A percentile compares a stretch with the other conserved stretches of the same genome.
phyloP scores from a whole-genome alignment of 2,888 invertebrate genomes.

The Coenonympha arcania region DNA sequence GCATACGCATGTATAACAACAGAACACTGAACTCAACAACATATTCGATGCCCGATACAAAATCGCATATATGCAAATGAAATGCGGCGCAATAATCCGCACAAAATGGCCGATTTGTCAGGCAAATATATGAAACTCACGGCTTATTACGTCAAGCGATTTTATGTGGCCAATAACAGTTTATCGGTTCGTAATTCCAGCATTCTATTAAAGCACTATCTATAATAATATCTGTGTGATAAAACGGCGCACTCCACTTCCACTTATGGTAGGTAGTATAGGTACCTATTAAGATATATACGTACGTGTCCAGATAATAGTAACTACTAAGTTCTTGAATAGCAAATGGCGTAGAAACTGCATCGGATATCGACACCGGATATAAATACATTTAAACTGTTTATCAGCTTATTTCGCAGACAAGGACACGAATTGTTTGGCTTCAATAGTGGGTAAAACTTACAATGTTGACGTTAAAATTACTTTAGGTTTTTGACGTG shows the following conservation, averaged over 20 bases:
- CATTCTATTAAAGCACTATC: slow-evolving; percentile 61
- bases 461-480: no score
- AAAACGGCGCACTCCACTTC: slow-evolving; percentile 45
- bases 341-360: background rate
- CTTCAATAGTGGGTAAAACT: background rate
- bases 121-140: slow-evolving; percentile 60
- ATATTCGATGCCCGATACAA: slow-evolving; percentile 35
- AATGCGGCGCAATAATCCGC: slow-evolving; percentile 39
- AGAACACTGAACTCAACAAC: slow-evolving; percentile 9
- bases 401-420: background rate
- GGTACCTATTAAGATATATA: background rate
- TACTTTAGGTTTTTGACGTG: no score
- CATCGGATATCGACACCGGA: slow-evolving; percentile 3
- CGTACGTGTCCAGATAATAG: no score
- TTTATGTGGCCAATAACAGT: slow-evolving; percentile 59
- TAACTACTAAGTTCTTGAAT: no score
- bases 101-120: slow-evolving; percentile 59
- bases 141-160: slow-evolving; percentile 58
- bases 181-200: slow-evolving; percentile 54
- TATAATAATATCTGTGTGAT: slow-evolving; percentile 50
- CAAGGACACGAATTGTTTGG: background rate
- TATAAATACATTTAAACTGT: background rate
- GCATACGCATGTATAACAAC: background rate
- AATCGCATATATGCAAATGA: slow-evolving; percentile 54
- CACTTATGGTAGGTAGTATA: slow-evolving; percentile 45